Conservation (phyloP, 2,113 vertebrate species). For the Cygnus atratus region DNA sequence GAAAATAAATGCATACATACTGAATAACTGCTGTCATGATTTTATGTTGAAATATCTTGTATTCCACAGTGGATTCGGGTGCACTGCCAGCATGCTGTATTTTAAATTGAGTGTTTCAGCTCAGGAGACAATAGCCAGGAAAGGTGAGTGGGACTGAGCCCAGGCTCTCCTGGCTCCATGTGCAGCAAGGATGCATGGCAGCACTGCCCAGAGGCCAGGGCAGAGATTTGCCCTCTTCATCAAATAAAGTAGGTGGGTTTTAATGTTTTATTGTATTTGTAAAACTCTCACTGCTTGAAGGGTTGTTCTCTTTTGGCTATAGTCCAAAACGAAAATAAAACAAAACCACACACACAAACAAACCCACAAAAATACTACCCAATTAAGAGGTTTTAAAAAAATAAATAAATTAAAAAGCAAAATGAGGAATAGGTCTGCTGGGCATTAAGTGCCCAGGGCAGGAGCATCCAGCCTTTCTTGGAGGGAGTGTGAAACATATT, state of each 20-base stretch:
- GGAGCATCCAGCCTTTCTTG: background rate
- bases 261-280: background rate
- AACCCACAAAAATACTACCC: background rate
- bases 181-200: background rate
- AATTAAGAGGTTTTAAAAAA: background rate
- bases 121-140: background rate
- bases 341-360: too few relatives aligned
- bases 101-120: background rate
- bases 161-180: background rate
- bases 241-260: background rate
- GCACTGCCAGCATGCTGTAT: background rate
- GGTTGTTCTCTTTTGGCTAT: background rate
- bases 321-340: too few relatives aligned
- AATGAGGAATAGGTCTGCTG: background rate
- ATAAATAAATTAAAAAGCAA: background rate
- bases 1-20: background rate
- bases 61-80: background rate
- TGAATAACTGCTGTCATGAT: background rate
- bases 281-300: background rate
- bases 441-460: background rate
- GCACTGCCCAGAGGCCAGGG: background rate
- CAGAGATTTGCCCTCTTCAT: background rate
- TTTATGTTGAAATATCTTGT: background rate
- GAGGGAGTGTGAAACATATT: background rate
- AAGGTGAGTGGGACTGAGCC: fast-evolving